Evolutionary conservation across 2,797 vertebrate species (phyloP).

Genomic region (Bufotes viridis): DNA sequence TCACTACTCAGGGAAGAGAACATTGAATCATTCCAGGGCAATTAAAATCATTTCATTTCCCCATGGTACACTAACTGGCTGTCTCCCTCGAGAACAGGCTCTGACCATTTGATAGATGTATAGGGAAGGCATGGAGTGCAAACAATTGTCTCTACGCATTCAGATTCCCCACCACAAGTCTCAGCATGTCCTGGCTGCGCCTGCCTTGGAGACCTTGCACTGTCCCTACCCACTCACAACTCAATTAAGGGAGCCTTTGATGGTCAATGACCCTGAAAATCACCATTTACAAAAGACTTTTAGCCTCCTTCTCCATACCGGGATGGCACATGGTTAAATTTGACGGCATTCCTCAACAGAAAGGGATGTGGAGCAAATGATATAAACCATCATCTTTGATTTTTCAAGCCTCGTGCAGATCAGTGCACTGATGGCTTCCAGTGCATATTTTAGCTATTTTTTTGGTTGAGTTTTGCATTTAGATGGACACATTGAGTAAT

Average conservation of each 20-base stretch:
- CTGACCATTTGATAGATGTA: conserved; percentile 2
- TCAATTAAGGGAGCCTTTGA: conserved; percentile 22
- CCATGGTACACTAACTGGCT: conserved; percentile 38
- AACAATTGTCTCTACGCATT: not conserved
- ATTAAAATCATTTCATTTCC: conserved; percentile 41
- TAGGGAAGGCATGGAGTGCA: not conserved
- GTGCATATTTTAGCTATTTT: not conserved
- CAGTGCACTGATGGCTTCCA: not conserved
- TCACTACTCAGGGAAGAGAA: conserved; percentile 27
- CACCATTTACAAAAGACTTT: conserved; percentile 13
- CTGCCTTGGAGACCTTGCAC: not conserved
- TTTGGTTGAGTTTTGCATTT: not conserved
- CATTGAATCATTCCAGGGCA: conserved; percentile 45
- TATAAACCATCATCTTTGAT: not conserved
- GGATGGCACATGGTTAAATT: not conserved
- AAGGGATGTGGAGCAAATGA: not conserved
- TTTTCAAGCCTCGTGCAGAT: not conserved
- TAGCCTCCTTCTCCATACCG: not conserved
- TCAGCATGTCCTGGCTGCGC: not conserved
- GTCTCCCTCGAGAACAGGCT: not conserved
- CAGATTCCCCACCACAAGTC: conserved; percentile 1
- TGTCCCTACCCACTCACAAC: not conserved
- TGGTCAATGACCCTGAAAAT: conserved; percentile 44
- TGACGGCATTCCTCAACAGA: not conserved
- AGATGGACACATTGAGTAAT: not conserved